Evolutionary conservation across 2,113 vertebrate species (phyloP), one percentile per base, ranked within the genome.

Genomic region (Myrmophylax atrothorax): DNA sequence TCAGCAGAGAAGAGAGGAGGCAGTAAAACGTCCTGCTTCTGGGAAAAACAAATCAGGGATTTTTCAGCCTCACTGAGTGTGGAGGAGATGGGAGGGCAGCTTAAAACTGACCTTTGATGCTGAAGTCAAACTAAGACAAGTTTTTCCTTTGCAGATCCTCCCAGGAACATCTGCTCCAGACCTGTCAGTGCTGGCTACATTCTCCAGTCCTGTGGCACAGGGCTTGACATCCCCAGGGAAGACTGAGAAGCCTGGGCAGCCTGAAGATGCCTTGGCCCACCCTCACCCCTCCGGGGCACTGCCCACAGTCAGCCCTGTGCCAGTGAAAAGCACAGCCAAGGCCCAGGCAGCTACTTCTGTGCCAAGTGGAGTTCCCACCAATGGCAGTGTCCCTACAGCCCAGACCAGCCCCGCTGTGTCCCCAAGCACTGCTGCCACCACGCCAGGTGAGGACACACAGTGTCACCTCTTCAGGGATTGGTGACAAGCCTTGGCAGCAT

Each of bases 361-460:
- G 70, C 97, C 97, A 23, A 94, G 84, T 14, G 87, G 87, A 31
- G 63, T 70, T 28, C 94, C 97, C 63, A 66, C 80, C 11, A 98
- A 93, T 6, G 55, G 60, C 62, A 96, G 79, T 1, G 78, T 83
- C n/a, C 53, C 96, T 4, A 69, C 75, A 14, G 10, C 50, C 40
- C 97, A 83, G 58, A 12, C 64, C 31, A 58, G 1, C 47, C 15
- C 93, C 44, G 70, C 94, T 53, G 68, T 31, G 13, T 93, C 95
- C 26, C 97, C 92, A 15, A 97, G 95, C 75, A 97, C 98, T 31
- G 69, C 96, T 70, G 79, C 94, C 67, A 78, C 97, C 68, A 59
- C 64, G 0, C 97, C 98, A 97, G 98, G 98, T 98, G 94, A 98
- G 96, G 28, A 50, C 50, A 6, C 1, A 3, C 17, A 50, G 44